Conservation (phyloP, 2,113 vertebrate genomes). For the Egretta garzetta region DNA sequence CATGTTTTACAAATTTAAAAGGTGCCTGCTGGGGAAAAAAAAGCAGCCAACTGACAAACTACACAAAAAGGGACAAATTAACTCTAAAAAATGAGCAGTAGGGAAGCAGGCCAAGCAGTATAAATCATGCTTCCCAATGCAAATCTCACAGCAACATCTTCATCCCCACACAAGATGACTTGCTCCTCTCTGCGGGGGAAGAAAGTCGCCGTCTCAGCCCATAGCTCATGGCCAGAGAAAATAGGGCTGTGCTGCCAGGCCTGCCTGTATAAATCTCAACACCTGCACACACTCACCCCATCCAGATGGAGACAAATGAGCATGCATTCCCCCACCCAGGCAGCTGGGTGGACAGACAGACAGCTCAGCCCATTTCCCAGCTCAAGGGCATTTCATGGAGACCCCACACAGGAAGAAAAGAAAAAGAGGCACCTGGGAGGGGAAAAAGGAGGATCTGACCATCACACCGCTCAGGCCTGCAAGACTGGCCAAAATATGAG, state of each 20-base stretch:
- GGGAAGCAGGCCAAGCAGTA: background rate
- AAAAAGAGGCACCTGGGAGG: too few species aligned
- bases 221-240: background rate
- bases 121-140: background rate
- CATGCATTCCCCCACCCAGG: background rate
- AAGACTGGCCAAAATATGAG: too few species aligned
- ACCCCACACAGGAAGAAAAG: background rate
- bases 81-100: background rate
- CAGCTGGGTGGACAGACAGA: background rate
- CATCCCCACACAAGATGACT: background rate
- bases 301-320: background rate
- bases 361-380: background rate
- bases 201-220: background rate
- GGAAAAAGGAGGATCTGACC: too few species aligned
- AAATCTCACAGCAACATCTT: background rate
- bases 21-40: background rate
- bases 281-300: background rate
- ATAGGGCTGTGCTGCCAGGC: background rate
- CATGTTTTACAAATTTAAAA: background rate
- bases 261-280: background rate
- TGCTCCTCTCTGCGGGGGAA: background rate
- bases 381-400: background rate
- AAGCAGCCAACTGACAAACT: background rate
- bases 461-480: too few species aligned
- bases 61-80: constrained; percentile 15